Base-by-base conservation (phyloP, 2,888 invertebrate species). In the Euzophera pinguis region DNA sequence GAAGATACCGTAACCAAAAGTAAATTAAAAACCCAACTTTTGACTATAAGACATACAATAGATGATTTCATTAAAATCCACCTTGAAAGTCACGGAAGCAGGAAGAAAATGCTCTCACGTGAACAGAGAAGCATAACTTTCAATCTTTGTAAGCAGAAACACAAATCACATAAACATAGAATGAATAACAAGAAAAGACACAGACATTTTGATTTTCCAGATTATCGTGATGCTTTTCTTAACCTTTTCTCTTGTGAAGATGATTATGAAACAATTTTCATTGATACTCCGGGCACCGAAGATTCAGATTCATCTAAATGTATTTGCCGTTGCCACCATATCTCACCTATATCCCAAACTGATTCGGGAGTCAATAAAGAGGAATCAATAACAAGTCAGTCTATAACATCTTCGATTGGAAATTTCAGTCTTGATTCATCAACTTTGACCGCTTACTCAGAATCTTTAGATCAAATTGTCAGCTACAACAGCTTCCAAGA, bases 401-500 rank as follows among this genome's bases (percentile, higher is more conserved):
- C 82, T 0, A 84, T 90, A 3, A 82, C 85, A 1, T 89, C 90
- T 0, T 90, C 90, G 0, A 80, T 90, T 0, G 90, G 90, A 0
- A 88, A 90, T 58, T 90, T 90, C 53, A 79, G 73, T 6, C 58
- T 90, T 0, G 87, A 89, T 57, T 73, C 77, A 0, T 81, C 81
- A 1, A 82, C 86, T 1, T 61, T 90, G 3, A 84, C 87, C 0
- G 88, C 85, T 0, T 90, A 81, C 39, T 90, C 90, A 0, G 90
- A 90, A 47, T 86, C 90, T 0, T 58, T 90, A 0, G 90, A 89
- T 32, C 78, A 78, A 51, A 68, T 84, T 0, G 69, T 88, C 0
- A 90, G 87, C 53, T 90, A 84, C 69, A 84, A 78, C 47, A 89
- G 90, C 53, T 90, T 87, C 52, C 73, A 88, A 43, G 87, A 89